Percentiles rank a stretch among this genome's conserved stretches.
These are phyloP conservation scores for Erinaceus europaeus DNA, from an alignment of 2,113 vertebrate genomes.

Conservation along the genomic window DNA sequence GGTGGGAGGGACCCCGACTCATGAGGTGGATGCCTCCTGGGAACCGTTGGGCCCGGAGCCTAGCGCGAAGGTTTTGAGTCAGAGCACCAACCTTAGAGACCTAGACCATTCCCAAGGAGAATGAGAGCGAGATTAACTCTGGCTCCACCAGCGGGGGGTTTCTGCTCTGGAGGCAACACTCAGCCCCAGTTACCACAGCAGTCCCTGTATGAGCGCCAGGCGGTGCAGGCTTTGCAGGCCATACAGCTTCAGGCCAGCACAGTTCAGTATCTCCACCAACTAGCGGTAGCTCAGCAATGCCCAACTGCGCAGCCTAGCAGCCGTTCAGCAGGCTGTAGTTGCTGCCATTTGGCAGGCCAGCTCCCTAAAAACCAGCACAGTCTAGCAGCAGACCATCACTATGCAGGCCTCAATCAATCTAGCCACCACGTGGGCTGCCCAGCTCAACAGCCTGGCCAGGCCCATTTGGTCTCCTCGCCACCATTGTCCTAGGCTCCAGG, in stretches of 20 bases:
- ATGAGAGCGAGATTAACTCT: conserved; percentile 94
- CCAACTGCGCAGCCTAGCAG: conserved; percentile 96
- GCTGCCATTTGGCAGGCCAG: conserved; percentile 95
- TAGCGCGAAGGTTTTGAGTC: conserved; percentile 78
- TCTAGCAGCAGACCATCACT: conserved; percentile 88
- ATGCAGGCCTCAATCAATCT: conserved; percentile 87
- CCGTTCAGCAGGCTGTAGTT: conserved; percentile 98
- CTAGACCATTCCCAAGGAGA: conserved; percentile 88
- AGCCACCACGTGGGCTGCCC: conserved; percentile 85
- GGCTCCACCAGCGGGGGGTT: conserved; percentile 87
- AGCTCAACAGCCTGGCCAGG: conserved; percentile 82
- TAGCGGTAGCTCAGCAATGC: conserved; percentile 97
- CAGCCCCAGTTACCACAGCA: conserved; percentile 96
- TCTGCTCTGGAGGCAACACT: conserved; percentile 89
- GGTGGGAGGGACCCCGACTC: no score
- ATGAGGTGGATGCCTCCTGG: no score
- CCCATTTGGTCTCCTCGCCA: conserved; percentile 79
- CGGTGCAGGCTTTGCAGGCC: conserved; percentile 96
- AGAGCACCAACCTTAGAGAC: conserved; percentile 57
- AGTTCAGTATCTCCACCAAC: conserved; percentile 96
- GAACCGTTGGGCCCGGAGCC: no score
- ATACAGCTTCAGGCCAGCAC: conserved; percentile 97
- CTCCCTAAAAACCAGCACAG: conserved; percentile 88
- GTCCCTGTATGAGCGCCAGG: conserved; percentile 96
- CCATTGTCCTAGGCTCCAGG: conserved; percentile 76